Evolutionary conservation across 1,140 invertebrate species (phyloP), one percentile per base, ranked within the genome.

Genomic region (Anastrepha obliqua): DNA sequence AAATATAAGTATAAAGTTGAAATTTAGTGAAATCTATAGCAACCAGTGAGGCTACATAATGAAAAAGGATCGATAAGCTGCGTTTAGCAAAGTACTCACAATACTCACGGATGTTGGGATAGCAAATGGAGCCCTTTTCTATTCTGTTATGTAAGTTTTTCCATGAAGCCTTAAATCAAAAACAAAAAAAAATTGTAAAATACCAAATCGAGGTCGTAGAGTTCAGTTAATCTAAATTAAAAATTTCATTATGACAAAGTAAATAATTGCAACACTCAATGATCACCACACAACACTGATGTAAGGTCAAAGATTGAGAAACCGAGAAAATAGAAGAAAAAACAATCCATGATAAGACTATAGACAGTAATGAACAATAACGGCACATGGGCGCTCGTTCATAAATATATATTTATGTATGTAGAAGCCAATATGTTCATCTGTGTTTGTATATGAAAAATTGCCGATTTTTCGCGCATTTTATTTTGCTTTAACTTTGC

Each of bases 211-310:
- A 47, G 13, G 67, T 17, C 67, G 15, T 1, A 47, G 11, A 74
- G 42, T 74, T 44, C 42, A 47, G 3, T 42, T 47, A 74, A 74
- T 74, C 13, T 74, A 17, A 70, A 17, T 17, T 13, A 47, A 47
- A 74, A 74, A 74, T 17, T 55, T 17, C 13, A 15, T 4, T 47
- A 39, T 74, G 67, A 74, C 67, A 74, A 44, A 74, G 5, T 15
- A 74, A 47, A 47, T 74, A 74, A 47, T 74, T 74, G 67, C 67
- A 29, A 74, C 67, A 74, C 67, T 44, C 42, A 7, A 8, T 17
- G 17, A 74, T 74, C 42, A 44, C 29, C 42, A 44, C 29, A 44
- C 39, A n/a, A 8, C 67, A 74, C 39, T 74, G 67, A 4, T 42
- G 9, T 74, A 15, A 47, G 67, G 42, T 74, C 67, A 74, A 47